Base-by-base conservation (phyloP, 2,113 vertebrate species). In the Cromileptes altivelis region DNA sequence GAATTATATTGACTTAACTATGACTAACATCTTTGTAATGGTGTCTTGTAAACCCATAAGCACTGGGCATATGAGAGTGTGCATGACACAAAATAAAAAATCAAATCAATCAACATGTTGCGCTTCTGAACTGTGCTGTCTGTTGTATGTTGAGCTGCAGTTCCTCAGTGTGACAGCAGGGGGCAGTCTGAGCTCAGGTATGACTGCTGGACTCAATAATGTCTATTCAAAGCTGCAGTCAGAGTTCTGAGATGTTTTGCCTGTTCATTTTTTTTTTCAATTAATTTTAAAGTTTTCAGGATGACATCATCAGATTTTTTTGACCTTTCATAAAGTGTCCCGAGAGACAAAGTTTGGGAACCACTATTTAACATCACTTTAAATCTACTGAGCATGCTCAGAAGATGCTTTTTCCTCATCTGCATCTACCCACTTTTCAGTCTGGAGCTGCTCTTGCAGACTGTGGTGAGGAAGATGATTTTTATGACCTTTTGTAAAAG, bases 121-220 rank as follows among this genome's bases (percentile, higher is more conserved):
- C 42, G 12, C 42, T 11, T 11, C 9, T 45, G 11, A 45, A 10
- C 42, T 45, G 33, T 37, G 33, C 33, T 37, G 33, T 6, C 33
- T 7, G 33, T 7, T 37, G 33, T 37, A 7, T 13, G 30, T 37
- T 42, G 19, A 17, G 76, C 57, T 74, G 84, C 50, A 79, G 78
- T 69, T 72, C 71, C 12, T 50, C n/a, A 0, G 15, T 18, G 2
- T 13, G 75, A 4, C 88, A 77, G 57, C 71, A 82, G 88, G 63
- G 75, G 82, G 62, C 88, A 57, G 71, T 52, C 23, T 75, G 70
- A 57, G 75, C 61, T 75, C 69, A 86, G 49, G 18, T 19, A 21
- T 75, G 72, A 30, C 3, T 62, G 73, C 6, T 69, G 11, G 25
- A 11, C 27, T 42, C 8, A 15, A 37, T 17, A n/a, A 62, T 37